A percentile compares a stretch with the other conserved stretches of the same genome.
Evolutionary conservation across 2,888 invertebrate species (phyloP).

Genomic region (Spisula subtruncata): DNA sequence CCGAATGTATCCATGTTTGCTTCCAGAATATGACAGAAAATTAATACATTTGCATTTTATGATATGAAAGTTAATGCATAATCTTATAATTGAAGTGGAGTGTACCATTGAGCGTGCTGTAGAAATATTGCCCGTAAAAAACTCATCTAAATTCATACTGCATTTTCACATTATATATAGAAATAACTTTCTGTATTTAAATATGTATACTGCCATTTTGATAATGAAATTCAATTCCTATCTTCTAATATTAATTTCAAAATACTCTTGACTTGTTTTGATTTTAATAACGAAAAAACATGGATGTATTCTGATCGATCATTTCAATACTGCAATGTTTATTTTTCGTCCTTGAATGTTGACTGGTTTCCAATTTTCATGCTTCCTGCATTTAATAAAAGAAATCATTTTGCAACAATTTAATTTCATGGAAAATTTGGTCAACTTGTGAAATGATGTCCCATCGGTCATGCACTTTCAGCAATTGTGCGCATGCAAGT

Average conservation of each 20-base stretch:
- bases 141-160: neutral
- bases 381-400: neutral
- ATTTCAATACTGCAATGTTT: neutral
- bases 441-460: neutral
- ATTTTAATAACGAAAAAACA: neutral
- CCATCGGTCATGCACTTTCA: neutral
- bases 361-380: neutral
- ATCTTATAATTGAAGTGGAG: neutral
- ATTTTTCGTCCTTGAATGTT: constrained; percentile 1
- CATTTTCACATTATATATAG: neutral
- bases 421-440: neutral
- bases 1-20: neutral
- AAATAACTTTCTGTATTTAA: neutral
- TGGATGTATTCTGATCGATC: neutral
- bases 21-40: constrained; percentile 15
- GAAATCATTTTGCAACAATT: no score
- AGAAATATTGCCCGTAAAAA: neutral
- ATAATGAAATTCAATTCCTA: neutral
- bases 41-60: constrained; percentile 9
- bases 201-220: neutral
- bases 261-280: neutral
- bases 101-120: neutral
- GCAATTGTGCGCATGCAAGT: neutral
- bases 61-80: constrained; percentile 17
- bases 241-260: neutral